A percentile compares a stretch with the other conserved stretches of the same genome.
Evolutionary conservation across 1,140 invertebrate species (phyloP).

Genomic region (Diachasma alloeum): DNA sequence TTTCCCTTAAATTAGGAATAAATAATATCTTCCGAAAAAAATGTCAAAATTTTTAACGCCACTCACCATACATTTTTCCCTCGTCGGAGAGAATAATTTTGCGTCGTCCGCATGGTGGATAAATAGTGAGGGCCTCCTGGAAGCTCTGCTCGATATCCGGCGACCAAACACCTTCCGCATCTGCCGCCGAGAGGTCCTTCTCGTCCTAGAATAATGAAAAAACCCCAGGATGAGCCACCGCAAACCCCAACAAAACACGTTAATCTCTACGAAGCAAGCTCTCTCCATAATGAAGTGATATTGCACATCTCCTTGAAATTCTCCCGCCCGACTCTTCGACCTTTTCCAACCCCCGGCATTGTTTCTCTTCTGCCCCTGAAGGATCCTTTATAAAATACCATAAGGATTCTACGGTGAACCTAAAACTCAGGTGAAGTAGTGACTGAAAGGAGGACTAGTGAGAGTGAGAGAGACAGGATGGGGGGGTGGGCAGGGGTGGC

Average conservation of each 20-base stretch:
- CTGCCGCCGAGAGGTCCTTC: slow-evolving; percentile 88
- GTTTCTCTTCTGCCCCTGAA: neutral
- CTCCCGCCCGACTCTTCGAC: neutral
- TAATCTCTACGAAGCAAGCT: neutral
- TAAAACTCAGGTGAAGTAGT: slow-evolving; percentile 8
- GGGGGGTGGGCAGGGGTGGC: slow-evolving; percentile 30
- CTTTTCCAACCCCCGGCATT: neutral
- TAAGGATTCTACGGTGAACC: slow-evolving; percentile 29
- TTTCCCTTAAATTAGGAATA: too few relatives aligned
- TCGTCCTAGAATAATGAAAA: slow-evolving; percentile 73
- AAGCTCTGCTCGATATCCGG: slow-evolving; percentile 99
- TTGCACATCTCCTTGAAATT: slow-evolving; percentile 10
- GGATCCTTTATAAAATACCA: slow-evolving; percentile 30
- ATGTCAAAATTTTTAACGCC: neutral
- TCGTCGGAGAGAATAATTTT: slow-evolving; percentile 99
- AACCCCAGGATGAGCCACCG: too few relatives aligned
- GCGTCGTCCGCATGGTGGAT: slow-evolving; percentile 97
- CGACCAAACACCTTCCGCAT: slow-evolving; percentile 99
- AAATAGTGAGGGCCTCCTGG: slow-evolving; percentile 99
- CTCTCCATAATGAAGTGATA: slow-evolving; percentile 4
- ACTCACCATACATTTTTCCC: slow-evolving; percentile 99
- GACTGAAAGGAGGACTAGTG: neutral
- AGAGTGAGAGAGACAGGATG: slow-evolving; percentile 11
- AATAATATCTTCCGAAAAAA: too few relatives aligned
- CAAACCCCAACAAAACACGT: neutral